phyloP scores from a whole-genome alignment of 2,888 invertebrate genomes.

The Clivina fossor region DNA sequence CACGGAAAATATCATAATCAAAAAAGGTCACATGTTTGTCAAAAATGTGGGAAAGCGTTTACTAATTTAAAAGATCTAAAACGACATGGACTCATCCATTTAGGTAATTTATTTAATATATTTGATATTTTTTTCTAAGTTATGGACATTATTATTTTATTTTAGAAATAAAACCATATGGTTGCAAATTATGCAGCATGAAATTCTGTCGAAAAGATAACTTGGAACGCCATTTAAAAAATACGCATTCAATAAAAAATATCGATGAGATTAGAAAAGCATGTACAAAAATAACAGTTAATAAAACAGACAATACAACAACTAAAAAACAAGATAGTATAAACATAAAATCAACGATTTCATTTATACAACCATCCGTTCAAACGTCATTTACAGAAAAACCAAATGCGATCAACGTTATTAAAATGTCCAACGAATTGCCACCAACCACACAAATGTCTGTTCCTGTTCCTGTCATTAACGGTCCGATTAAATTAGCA shows the following conservation, averaged over 20 bases:
- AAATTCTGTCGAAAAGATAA: constrained; percentile 78
- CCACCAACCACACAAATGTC: constrained; percentile 39
- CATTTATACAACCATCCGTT: background rate
- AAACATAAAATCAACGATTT: no score
- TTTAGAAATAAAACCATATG: constrained; percentile 68
- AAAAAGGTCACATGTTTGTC: constrained; percentile 62
- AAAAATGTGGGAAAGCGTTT: constrained; percentile 67
- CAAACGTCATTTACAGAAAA: constrained; percentile 45
- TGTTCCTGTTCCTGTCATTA: constrained; percentile 52
- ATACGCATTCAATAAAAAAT: constrained; percentile 63
- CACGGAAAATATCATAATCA: constrained; percentile 60
- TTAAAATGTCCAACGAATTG: constrained; percentile 48
- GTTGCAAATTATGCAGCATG: constrained; percentile 70
- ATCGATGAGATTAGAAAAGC: constrained; percentile 17
- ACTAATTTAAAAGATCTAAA: constrained; percentile 68
- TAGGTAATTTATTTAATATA: constrained; percentile 55
- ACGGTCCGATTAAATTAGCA: constrained; percentile 56
- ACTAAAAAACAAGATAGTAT: background rate
- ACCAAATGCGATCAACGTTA: constrained; percentile 53
- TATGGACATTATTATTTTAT: constrained; percentile 39
- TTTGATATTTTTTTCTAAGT: background rate
- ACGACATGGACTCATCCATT: constrained; percentile 69
- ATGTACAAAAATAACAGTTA: constrained; percentile 18
- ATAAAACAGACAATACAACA: constrained; percentile 13
- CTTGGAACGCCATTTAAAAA: constrained; percentile 72